Base-by-base conservation (phyloP, 30 jellyfish, hydroid and myxozoan genomes). In the Sanderia malayensis region DNA sequence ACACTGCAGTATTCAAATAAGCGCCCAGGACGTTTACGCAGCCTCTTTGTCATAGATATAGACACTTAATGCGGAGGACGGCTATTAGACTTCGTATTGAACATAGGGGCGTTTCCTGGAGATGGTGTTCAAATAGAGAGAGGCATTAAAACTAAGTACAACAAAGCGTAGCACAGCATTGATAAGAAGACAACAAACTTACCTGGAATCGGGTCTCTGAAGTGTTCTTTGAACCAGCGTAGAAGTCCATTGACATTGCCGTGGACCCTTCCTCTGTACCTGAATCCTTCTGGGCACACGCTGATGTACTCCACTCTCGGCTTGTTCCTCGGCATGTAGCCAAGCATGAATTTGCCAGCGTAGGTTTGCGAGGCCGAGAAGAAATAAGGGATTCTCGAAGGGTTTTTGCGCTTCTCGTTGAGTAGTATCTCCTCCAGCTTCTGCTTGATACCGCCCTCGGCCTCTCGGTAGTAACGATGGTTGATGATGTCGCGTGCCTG, bases 201-300 rank as follows among this genome's bases (percentile, higher is more conserved):
- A 82, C 99, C 99, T 64, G 99, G 99, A 1, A 93, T 71, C 0
- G 99, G 99, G 77, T 93, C 99, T 44, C 99, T 59, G 70, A 93
- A 93, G 68, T 93, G 99, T 57, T 93, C 99, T 60, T 93, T 93
- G 46, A 93, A 93, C 99, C 99, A 93, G n/a, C 92, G 68, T 62
- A 93, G 85, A 23, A 93, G 74, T 37, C 93, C 81, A 44, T 82
- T 82, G 34, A 84, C 57, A 15, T 75, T 74, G 18, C 95, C 99
- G 49, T 93, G 99, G 20, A 85, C 82, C 20, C 99, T 68, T 10
- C 99, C 99, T 28, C 99, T 67, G 37, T 85, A 93, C 24, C 99
- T 83, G 66, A 74, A 93, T 2, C 99, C 99, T 34, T 93, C 99
- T 15, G 96, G 89, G 45, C 97, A 86, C 19, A 93, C 92, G 10